These are phyloP conservation scores for Naso thynnoides DNA, from an alignment of 2,797 vertebrate genomes.

Conservation along the genomic window DNA sequence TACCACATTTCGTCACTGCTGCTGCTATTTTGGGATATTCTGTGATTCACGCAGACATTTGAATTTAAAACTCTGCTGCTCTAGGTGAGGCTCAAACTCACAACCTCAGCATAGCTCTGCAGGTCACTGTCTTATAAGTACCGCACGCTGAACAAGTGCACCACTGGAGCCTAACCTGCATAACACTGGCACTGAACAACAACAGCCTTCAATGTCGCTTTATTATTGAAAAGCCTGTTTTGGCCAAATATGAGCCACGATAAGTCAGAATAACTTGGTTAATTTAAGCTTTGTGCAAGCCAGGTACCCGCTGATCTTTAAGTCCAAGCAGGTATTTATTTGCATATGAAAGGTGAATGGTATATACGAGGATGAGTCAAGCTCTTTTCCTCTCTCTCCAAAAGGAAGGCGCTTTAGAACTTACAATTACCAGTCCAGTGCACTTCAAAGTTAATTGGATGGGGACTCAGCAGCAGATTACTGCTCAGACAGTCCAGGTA, in stretches of 20 bases:
- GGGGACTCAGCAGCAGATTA: slow-evolving; percentile 36
- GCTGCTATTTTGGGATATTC: too few relatives aligned
- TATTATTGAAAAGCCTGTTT: background rate
- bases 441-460: slow-evolving; percentile 50
- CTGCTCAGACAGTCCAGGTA: slow-evolving; percentile 24
- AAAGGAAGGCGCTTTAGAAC: slow-evolving; percentile 19
- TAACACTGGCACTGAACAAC: background rate
- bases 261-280: background rate
- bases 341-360: background rate
- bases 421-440: slow-evolving; percentile 40
- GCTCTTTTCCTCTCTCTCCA: background rate
- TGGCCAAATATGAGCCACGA: background rate
- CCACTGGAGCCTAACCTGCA: slow-evolving; percentile 56
- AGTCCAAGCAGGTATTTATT: background rate
- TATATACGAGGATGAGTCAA: background rate
- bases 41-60: too few relatives aligned
- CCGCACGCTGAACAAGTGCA: slow-evolving; percentile 57
- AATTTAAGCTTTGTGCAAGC: background rate
- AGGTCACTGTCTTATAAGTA: slow-evolving; percentile 58
- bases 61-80: slow-evolving; percentile 15
- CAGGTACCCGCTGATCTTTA: background rate
- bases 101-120: slow-evolving; percentile 57
- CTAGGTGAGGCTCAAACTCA: slow-evolving; percentile 68
- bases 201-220: background rate
- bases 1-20: too few relatives aligned